Conservation (phyloP, 2,113 vertebrate species). For the Dipodomys stephensi region DNA sequence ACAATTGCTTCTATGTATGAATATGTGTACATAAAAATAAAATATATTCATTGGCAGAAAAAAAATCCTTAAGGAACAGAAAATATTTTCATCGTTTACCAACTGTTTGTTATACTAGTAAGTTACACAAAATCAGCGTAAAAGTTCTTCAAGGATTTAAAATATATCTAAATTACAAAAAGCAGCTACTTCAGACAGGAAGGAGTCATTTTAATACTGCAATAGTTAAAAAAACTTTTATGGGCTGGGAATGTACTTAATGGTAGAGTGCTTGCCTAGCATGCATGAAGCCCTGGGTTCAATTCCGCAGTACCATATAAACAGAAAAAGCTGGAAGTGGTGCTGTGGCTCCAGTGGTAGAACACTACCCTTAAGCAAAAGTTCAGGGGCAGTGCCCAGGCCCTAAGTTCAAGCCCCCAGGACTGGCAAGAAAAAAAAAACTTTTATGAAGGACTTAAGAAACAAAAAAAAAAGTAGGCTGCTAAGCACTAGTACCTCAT, state of each 20-base stretch:
- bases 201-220: not conserved
- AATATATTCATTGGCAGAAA: not conserved
- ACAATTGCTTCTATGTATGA: not conserved
- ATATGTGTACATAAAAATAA: constrained; percentile 11
- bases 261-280: too few relatives aligned
- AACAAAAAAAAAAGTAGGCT: constrained; percentile 9
- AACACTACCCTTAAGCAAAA: too few relatives aligned
- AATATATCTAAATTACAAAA: constrained; percentile 3
- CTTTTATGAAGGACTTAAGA: constrained; percentile 6
- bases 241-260: too few relatives aligned
- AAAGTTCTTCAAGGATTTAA: constrained; percentile 22
- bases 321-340: too few relatives aligned
- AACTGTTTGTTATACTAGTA: not conserved
- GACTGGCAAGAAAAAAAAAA: not conserved
- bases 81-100: not conserved
- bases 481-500: not conserved
- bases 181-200: not conserved
- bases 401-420: too few relatives aligned
- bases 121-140: constrained; percentile 2
- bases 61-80: constrained; percentile 14
- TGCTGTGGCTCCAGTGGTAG: too few relatives aligned
- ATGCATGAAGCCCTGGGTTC: too few relatives aligned
- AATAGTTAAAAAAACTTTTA: constrained; percentile 6
- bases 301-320: too few relatives aligned
- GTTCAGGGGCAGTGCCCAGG: too few relatives aligned